Evolutionary conservation across 1,140 invertebrate genomes (phyloP), one percentile per base, ranked within the genome.

Genomic region (Helicoverpa armigera): DNA sequence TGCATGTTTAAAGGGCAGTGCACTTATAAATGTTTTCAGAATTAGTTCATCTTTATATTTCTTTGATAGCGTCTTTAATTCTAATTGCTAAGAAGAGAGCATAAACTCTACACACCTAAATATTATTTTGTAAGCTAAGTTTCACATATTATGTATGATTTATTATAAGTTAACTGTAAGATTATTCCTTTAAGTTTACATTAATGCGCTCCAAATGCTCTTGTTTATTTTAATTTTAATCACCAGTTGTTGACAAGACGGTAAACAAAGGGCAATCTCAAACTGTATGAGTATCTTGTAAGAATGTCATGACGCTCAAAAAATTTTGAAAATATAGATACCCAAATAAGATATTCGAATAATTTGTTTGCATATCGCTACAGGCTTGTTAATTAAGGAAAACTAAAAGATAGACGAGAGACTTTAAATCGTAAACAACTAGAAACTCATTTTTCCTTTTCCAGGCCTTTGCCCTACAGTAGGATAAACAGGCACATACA

Each of bases 151-250:
- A 9, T 63, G 14, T 35, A 12, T 11, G 18, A 63, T 13, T 31
- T 35, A 11, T 29, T 12, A 73, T n/a, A 54, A 58, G 53, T 73
- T 35, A 7, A 58, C 31, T 58, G 70, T 11, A 16, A 53, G 70
- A 73, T 58, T 73, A 58, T 73, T 73, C 70, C 70, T 58, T 35
- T 54, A 51, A 56, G 23, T 73, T 73, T 58, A 73, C 70, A 12
- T 56, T 58, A 12, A 9, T 58, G 53, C 23, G 29, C 70, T 73
- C 70, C 69, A 72, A 72, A 72, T 54, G 69, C 48, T 12, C 5
- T 16, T 72, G 69, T 72, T 54, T 72, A 72, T 51, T n/a, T n/a
- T 53, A 72, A 29, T 31, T 10, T 18, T 72, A 72, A 54, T 72
- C 69, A 72, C 48, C 12, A 29, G 50, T 72, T 16, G 69, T 31